These are phyloP conservation scores for Otus sunia DNA, from an alignment of 2,113 vertebrate genomes.

Conservation along the genomic window DNA sequence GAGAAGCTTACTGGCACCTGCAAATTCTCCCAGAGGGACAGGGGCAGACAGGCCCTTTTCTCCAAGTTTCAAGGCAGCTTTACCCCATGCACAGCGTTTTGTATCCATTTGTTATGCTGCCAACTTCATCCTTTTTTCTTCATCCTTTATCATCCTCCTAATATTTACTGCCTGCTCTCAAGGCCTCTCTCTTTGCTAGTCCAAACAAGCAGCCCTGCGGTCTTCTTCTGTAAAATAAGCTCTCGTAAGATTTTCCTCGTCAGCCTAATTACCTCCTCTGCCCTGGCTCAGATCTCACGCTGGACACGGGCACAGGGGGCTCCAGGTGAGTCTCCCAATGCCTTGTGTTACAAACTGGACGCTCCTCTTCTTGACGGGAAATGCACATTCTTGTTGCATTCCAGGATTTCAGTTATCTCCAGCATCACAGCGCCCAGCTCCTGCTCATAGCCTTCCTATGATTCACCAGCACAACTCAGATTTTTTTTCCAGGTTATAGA, in stretches of 20 bases:
- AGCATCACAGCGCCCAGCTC: not conserved
- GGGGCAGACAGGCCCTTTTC: not conserved
- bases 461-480: not conserved
- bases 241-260: not conserved
- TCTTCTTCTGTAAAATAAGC: not conserved
- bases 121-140: not conserved
- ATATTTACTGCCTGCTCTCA: not conserved
- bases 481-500: not conserved
- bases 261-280: not conserved
- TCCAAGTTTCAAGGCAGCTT: not conserved
- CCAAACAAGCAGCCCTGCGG: not conserved
- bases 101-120: not conserved
- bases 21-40: not conserved
- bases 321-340: not conserved
- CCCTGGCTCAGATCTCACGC: not conserved
- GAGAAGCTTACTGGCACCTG: not conserved
- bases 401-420: not conserved
- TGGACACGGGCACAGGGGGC: not conserved
- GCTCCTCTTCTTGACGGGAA: not conserved
- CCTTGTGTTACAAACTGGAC: not conserved
- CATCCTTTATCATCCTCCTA: not conserved
- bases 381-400: not conserved
- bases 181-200: not conserved
- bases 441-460: not conserved
- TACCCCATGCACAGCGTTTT: not conserved